Conservation (phyloP, 2,888 invertebrate species). For the Dolichomitus sp. region DNA sequence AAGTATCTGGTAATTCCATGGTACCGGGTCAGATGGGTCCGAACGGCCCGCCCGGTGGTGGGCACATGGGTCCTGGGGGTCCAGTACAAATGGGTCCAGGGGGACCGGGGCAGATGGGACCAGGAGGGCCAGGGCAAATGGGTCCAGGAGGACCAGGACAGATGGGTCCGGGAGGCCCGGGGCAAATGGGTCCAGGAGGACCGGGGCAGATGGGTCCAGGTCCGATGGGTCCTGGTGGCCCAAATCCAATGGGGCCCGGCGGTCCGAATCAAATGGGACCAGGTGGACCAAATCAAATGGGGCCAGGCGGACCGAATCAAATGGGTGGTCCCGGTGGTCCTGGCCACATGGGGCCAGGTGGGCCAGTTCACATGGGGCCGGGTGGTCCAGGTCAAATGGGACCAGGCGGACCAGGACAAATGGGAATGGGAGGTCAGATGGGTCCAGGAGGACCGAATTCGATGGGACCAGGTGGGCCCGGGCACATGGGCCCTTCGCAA, state of each 20-base stretch:
- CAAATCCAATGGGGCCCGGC: constrained; percentile 80
- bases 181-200: constrained; percentile 75
- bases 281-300: constrained; percentile 70
- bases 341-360: constrained; percentile 81
- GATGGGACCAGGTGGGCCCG: constrained; percentile 75
- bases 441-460: constrained; percentile 82
- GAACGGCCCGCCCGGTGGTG: constrained; percentile 75
- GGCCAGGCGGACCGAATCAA: constrained; percentile 70
- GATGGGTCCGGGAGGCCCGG: constrained; percentile 73
- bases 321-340: constrained; percentile 71
- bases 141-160: constrained; percentile 71
- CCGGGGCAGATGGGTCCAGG: constrained; percentile 67
- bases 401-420: constrained; percentile 67
- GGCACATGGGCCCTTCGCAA: constrained; percentile 73
- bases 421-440: constrained; percentile 78
- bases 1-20: constrained; percentile 79
- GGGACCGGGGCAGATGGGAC: constrained; percentile 74
- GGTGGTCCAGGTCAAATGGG: constrained; percentile 72
- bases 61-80: constrained; percentile 74
- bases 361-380: constrained; percentile 71
- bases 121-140: constrained; percentile 71
- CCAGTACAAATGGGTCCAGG: constrained; percentile 77
- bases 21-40: constrained; percentile 78
- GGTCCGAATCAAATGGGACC: constrained; percentile 81
- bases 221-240: constrained; percentile 77